Percentiles rank a stretch among this genome's conserved stretches.
These are phyloP conservation scores for Listronotus bonariensis DNA, from an alignment of 1,140 invertebrate species.

Conservation along the genomic window DNA sequence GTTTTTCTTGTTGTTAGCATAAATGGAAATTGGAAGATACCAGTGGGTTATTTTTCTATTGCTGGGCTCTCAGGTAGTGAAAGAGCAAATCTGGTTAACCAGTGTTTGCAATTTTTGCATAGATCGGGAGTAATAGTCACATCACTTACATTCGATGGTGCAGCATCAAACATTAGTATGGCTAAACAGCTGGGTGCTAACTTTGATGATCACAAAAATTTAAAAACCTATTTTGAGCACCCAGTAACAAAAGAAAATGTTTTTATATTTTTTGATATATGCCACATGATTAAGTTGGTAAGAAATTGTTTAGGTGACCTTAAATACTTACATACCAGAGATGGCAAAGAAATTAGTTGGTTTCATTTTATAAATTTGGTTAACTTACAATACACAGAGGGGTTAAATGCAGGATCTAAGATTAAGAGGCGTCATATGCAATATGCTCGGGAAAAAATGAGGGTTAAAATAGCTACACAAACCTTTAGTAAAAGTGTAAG, in stretches of 20 bases:
- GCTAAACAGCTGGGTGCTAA: conserved; percentile 17
- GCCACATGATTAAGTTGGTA: conserved; percentile 33
- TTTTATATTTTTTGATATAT: conserved; percentile 21
- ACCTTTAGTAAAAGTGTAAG: too few species aligned
- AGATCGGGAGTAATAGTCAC: conserved; percentile 18
- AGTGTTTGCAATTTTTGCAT: conserved; percentile 24
- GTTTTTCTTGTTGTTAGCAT: conserved; percentile 48
- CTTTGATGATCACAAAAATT: conserved; percentile 9
- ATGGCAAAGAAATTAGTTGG: too few species aligned
- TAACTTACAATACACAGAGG: too few species aligned
- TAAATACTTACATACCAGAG: too few species aligned
- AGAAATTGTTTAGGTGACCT: conserved; percentile 23
- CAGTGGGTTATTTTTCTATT: conserved; percentile 48
- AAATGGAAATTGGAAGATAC: conserved; percentile 51
- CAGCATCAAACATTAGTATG: conserved; percentile 28
- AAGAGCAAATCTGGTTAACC: conserved; percentile 25
- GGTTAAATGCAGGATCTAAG: too few species aligned
- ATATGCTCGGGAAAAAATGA: too few species aligned
- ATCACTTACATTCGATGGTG: conserved; percentile 40
- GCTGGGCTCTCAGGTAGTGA: conserved; percentile 24
- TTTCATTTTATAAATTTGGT: too few species aligned
- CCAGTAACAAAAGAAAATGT: conserved; percentile 22
- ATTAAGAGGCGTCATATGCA: too few species aligned
- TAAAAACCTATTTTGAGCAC: conserved; percentile 32
- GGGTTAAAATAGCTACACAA: too few species aligned